These are phyloP conservation scores for Ameiurus melas DNA, from an alignment of 2,113 vertebrate genomes.

Conservation along the genomic window DNA sequence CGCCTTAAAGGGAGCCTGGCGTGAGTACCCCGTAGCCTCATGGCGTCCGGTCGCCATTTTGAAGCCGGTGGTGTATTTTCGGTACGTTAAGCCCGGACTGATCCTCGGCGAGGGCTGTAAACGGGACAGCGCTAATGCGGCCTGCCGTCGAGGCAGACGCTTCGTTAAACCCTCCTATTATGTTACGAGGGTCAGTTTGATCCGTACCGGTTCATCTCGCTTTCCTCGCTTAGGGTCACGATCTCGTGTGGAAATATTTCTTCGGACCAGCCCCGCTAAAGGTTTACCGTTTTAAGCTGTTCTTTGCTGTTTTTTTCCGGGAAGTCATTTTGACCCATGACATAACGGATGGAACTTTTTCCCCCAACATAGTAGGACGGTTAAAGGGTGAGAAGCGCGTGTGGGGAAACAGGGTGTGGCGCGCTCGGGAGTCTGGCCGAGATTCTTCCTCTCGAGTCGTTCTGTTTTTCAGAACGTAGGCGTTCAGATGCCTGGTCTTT, in stretches of 20 bases:
- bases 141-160: background rate
- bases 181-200: no score
- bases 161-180: background rate
- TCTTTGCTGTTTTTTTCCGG: no score
- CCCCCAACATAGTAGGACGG: no score
- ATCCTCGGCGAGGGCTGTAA: background rate
- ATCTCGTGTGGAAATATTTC: no score
- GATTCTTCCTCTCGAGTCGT: constrained; percentile 10
- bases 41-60: background rate
- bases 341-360: no score
- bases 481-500: background rate
- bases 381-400: constrained; percentile 1
- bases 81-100: background rate
- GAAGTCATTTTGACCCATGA: no score
- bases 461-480: background rate
- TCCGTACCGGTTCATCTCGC: no score
- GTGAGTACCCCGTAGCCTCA: background rate
- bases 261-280: no score
- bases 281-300: no score
- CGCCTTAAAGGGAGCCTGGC: background rate
- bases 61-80: background rate
- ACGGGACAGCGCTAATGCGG: background rate
- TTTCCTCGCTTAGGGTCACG: no score
- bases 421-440: background rate
- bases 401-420: constrained; percentile 30